Evolutionary conservation across 2,888 invertebrate genomes (phyloP).

Genomic region (Drosophila mimica): DNA sequence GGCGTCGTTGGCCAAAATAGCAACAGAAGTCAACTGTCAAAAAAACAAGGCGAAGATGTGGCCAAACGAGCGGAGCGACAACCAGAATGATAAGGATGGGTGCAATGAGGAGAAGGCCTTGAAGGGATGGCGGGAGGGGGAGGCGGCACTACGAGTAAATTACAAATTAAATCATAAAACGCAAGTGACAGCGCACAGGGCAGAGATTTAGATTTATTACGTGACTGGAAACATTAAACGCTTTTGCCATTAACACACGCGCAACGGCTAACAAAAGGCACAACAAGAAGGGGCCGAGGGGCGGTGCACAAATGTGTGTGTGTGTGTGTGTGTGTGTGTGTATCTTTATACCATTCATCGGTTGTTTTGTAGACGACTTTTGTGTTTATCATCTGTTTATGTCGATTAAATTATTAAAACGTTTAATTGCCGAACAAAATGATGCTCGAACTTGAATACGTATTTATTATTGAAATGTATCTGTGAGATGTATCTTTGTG

Average conservation of each 20-base stretch:
- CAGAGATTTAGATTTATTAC: slow-evolving; percentile 80
- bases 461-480: slow-evolving; percentile 22
- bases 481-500: slow-evolving; percentile 13
- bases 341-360: neutral
- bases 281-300: neutral
- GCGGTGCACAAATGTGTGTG: neutral
- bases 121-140: neutral
- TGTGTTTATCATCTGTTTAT: slow-evolving; percentile 17
- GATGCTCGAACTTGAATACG: neutral
- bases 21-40: slow-evolving; percentile 73
- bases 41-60: slow-evolving; percentile 40
- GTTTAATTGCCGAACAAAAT: slow-evolving; percentile 19
- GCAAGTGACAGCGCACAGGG: slow-evolving; percentile 80
- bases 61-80: slow-evolving; percentile 20
- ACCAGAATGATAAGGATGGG: neutral
- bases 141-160: slow-evolving; percentile 70
- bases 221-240: slow-evolving; percentile 81
- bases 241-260: slow-evolving; percentile 77
- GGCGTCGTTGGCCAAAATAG: slow-evolving; percentile 73
- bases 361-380: slow-evolving; percentile 4
- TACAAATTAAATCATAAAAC: slow-evolving; percentile 80
- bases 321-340: neutral
- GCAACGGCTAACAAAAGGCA: slow-evolving; percentile 16
- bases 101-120: neutral
- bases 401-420: slow-evolving; percentile 30